Base-by-base conservation (phyloP, 1,140 invertebrate genomes). In the Macrotrachela quadricornifera region DNA sequence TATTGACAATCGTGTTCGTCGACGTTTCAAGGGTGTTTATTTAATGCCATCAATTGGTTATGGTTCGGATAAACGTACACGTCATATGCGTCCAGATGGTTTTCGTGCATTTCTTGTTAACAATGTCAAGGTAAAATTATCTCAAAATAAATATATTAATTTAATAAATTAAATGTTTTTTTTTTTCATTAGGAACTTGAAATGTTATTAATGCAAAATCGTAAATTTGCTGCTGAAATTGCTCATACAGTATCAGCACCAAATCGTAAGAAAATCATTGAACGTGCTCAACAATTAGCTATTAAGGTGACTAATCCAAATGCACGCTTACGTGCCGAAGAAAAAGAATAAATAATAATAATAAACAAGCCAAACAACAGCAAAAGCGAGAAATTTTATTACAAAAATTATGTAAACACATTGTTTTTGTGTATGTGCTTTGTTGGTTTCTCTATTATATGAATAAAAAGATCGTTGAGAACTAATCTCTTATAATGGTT, bases 41-140 rank as follows among this genome's bases (percentile, higher is more conserved):
- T 74, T 86, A 71, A 97, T 99, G 92, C 94, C 94, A 45, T 91
- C 82, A 64, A 94, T 99, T 74, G 94, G 92, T 80, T 97, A 95
- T 71, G 91, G 94, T 63, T 86, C 85, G 58, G 83, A 82, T 66
- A 83, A 85, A 65, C 83, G 81, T 62, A 92, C 87, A 41, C 80
- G 80, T 68, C 87, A 96, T 68, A 85, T 96, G 79, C 78, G 95
- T 43, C 91, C 90, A 43, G 94, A 86, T 72, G 90, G 90, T 54
- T 97, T 96, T 77, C 79, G 81, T 51, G 96, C 96, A 73, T 87
- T 91, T 58, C 72, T 80, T 50, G 78, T 82, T 59, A 77, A 82
- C 66, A 90, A 87, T 70, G 73, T 83, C 21, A 81, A 79, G 71
- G 83, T 86, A 74, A 51, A 15, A 16, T 16, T 4, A 30, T 30